A percentile compares a stretch with the other conserved stretches of the same genome.
Conservation (phyloP, 2,797 vertebrate species). For the Coregonus ussuriensis region DNA sequence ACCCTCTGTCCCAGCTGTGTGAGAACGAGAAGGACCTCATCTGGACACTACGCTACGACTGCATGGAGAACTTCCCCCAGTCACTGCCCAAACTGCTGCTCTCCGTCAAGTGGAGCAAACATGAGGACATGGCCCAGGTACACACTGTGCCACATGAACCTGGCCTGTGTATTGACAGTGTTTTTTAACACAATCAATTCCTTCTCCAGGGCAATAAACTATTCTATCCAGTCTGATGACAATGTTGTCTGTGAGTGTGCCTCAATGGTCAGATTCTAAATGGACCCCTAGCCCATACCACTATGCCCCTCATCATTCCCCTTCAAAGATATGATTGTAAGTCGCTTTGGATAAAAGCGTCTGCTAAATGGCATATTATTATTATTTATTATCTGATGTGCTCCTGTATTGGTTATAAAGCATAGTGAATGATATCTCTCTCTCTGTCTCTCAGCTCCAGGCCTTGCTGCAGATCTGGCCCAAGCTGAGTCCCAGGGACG, state of each 20-base stretch:
- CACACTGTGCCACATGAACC: no score
- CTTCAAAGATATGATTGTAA: no score
- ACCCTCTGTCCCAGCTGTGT: slow-evolving; percentile 94
- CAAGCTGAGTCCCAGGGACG: slow-evolving; percentile 92
- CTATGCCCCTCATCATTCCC: not conserved
- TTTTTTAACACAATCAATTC: not conserved
- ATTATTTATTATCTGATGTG: no score
- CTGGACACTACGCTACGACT: slow-evolving; percentile 95
- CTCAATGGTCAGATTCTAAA: not conserved
- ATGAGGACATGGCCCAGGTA: slow-evolving; percentile 99
- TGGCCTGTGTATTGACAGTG: not conserved
- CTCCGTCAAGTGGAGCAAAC: slow-evolving; percentile 98
- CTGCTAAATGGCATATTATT: no score
- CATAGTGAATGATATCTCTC: not conserved
- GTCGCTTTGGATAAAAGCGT: no score
- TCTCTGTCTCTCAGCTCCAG: slow-evolving; percentile 82
- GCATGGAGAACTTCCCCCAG: slow-evolving; percentile 92
- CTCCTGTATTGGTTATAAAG: not conserved
- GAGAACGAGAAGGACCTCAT: slow-evolving; percentile 99
- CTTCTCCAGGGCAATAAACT: not conserved
- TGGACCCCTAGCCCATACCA: not conserved
- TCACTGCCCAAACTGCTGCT: slow-evolving; percentile 94
- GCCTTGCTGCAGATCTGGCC: slow-evolving; percentile 97
- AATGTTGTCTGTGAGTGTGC: not conserved
- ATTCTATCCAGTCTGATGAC: not conserved